Evolutionary conservation across 2,888 invertebrate genomes (phyloP), one percentile per base, ranked within the genome.

Genomic region (Hypselothyrea guttata): DNA sequence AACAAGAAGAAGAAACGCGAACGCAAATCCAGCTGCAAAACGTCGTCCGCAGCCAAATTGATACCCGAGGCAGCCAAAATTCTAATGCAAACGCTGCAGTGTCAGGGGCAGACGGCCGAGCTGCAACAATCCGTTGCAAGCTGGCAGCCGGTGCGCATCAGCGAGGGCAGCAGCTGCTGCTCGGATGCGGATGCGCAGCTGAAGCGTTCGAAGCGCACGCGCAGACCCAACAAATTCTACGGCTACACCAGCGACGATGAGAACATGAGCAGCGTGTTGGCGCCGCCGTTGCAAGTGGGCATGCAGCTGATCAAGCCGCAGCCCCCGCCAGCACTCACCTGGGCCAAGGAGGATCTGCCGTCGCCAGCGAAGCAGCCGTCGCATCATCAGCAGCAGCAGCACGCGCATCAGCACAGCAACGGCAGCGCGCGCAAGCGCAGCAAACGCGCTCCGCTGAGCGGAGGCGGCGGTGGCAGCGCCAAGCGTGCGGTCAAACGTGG

Each of bases 221-320:
- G 96, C 34, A 94, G 96, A 22, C 96, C 95, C 0, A 96, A 96
- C 84, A 95, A 94, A 85, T 96, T 96, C 88, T 96, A 96, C 86
- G 96, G 96, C 0, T 96, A 96, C 87, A 95, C 96, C 0, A 96
- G 96, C 87, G 96, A 96, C 74, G 96, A 96, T 78, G 96, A 96
- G 65, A 91, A 92, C 11, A 93, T 91, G 58, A 76, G 83, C 61
- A 48, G 67, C 12, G 64, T 74, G 0, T n/a, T 87, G 13, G 74
- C 87, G 4, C 78, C 90, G 67, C 71, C 89, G 4, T 48, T 88
- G 41, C 74, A 86, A 83, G 71, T 90, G 86, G 73, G 89, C 1
- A 79, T 86, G 62, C 77, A 88, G 11, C 75, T 87, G 1, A 90
- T 90, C 5, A 91, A 91, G 65, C 93, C 93, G 1, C 92, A 92